Evolutionary conservation across 1,140 invertebrate species (phyloP), one percentile per base, ranked within the genome.

Genomic region (Platorchestia sp.): DNA sequence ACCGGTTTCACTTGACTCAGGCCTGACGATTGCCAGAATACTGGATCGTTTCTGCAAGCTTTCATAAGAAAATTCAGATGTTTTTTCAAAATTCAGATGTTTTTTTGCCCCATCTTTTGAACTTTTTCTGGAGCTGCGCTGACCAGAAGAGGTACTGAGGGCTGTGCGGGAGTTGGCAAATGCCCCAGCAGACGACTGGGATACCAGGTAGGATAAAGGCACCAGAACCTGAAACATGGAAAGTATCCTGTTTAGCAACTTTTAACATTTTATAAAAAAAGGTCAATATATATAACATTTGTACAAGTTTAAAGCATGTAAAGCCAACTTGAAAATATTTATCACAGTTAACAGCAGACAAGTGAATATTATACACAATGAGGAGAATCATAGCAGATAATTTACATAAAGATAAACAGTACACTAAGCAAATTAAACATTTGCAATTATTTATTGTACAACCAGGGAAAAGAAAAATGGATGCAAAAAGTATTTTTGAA

Each of bases 171-270:
- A 45, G 91, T 47, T 93, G 41, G 45, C 91, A 45, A 93, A 93
- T 45, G 45, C 91, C 45, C 91, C 91, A 10, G 91, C 91, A 22
- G 91, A 93, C 40, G 91, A 44, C 40, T 93, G 91, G 91, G 91
- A 93, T 19, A 93, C 91, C 91, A 93, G 40, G 45, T 47, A 93
- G 0, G 91, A 93, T 16, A 93, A 45, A n/a, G 91, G 91, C 6
- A 93, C 43, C 91, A 93, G 19, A n/a, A 93, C 91, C 91, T 93
- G 91, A 47, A 93, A 89, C 10, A 89, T 42, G 36, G 1, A n/a
- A n/a, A n/a, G n/a, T n/a, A n/a, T n/a, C n/a, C n/a, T n/a, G n/a
- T n/a, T n/a, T n/a, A n/a, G n/a, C n/a, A n/a, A n/a, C n/a, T n/a
- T n/a, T n/a, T n/a, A n/a, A n/a, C n/a, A n/a, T n/a, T n/a, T n/a